A percentile compares a stretch with the other conserved stretches of the same genome.
Evolutionary conservation across 2,888 invertebrate genomes (phyloP).

Genomic region (Dasysyrphus albostriatus): DNA sequence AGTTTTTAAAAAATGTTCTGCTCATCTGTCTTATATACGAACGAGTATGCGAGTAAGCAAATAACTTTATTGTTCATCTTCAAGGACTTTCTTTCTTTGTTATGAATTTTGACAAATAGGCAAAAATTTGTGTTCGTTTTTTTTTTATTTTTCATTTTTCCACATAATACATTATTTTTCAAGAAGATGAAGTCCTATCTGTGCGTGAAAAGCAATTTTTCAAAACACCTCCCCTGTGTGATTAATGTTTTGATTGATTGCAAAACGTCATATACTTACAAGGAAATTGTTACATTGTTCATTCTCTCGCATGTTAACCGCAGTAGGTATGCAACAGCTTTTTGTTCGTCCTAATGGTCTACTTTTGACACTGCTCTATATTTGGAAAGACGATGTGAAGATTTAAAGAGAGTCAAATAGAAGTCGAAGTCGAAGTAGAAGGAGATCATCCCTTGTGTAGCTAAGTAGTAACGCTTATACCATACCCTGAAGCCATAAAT

Average conservation of each 20-base stretch:
- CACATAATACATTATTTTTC: background rate
- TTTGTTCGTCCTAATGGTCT: background rate
- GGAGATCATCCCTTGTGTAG: constrained; percentile 14
- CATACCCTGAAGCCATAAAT: constrained; percentile 42
- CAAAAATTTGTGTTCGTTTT: background rate
- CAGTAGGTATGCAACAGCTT: constrained; percentile 13
- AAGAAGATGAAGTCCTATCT: constrained; percentile 22
- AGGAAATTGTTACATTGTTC: constrained; percentile 7
- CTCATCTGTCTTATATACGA: constrained; percentile 1
- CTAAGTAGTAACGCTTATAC: constrained; percentile 9
- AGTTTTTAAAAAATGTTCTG: background rate
- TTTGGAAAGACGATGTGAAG: constrained; percentile 13
- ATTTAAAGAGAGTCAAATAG: background rate
- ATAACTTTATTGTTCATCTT: background rate
- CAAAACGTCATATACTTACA: constrained; percentile 9
- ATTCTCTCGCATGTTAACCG: background rate
- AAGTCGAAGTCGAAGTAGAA: background rate
- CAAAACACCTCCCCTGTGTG: constrained; percentile 14
- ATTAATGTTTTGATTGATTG: constrained; percentile 42
- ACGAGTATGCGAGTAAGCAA: background rate
- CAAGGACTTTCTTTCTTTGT: background rate
- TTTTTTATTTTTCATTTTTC: background rate
- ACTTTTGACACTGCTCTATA: constrained; percentile 11
- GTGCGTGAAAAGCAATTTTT: constrained; percentile 35
- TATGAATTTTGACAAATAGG: constrained; percentile 25